These are phyloP conservation scores for Pseudochaenichthys georgianus DNA, from an alignment of 2,797 vertebrate genomes.

Conservation along the genomic window DNA sequence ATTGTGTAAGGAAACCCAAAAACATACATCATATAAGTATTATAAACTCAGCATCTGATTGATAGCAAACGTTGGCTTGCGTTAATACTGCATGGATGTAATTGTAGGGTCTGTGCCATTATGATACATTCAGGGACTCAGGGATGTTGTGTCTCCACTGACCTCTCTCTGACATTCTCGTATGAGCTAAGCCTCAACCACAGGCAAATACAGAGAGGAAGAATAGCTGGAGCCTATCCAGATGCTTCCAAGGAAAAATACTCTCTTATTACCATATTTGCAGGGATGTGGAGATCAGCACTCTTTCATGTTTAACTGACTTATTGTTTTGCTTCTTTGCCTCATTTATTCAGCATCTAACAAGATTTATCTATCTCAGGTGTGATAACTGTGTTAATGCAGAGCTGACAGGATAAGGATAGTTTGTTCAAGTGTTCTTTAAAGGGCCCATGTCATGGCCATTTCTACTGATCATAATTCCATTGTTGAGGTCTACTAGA, in stretches of 20 bases:
- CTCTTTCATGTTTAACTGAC: conserved; percentile 60
- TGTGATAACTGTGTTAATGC: conserved; percentile 34
- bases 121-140: conserved; percentile 26
- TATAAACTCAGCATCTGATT: conserved; percentile 10
- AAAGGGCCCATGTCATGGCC: too few relatives aligned
- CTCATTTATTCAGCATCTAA: conserved; percentile 47
- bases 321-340: conserved; percentile 55
- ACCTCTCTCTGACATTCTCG: conserved; percentile 34
- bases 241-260: conserved; percentile 72
- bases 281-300: conserved; percentile 59
- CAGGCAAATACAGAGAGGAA: conserved; percentile 40
- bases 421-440: conserved; percentile 29
- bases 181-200: conserved; percentile 30
- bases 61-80: conserved; percentile 10
- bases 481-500: too few relatives aligned
- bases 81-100: conserved; percentile 8
- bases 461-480: too few relatives aligned
- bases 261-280: conserved; percentile 72
- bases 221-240: conserved; percentile 68
- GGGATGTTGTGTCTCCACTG: conserved; percentile 20
- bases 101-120: conserved; percentile 15
- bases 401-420: conserved; percentile 32
- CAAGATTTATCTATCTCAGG: conserved; percentile 38
- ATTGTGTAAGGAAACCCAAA: conserved; percentile 7
- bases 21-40: conserved; percentile 17